Percentiles rank a stretch among this genome's conserved stretches.
Evolutionary conservation across 2,888 invertebrate species (phyloP).

Genomic region (Druceiella hillmani): DNA sequence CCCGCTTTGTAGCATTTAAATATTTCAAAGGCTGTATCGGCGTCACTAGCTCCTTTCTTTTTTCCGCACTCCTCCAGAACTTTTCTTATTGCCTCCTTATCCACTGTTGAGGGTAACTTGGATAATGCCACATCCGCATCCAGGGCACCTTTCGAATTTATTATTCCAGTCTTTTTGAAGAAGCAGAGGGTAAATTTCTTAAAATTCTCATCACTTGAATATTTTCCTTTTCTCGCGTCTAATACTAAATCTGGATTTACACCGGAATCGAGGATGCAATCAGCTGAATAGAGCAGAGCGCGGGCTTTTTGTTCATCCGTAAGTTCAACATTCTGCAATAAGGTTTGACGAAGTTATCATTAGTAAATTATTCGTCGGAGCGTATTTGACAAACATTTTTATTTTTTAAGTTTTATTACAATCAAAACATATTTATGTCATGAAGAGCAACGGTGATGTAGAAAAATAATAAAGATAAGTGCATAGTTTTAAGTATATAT

Average conservation of each 20-base stretch:
- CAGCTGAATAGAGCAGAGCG: too few species aligned
- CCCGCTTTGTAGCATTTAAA: conserved; percentile 42
- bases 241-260: conserved; percentile 26
- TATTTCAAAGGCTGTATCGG: conserved; percentile 39
- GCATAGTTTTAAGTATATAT: too few species aligned
- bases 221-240: conserved; percentile 37
- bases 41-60: conserved; percentile 35
- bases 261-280: too few species aligned
- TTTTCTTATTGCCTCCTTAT: conserved; percentile 35
- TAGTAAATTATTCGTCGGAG: too few species aligned
- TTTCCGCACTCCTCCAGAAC: conserved; percentile 38
- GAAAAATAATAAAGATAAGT: too few species aligned
- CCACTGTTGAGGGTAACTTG: conserved; percentile 37
- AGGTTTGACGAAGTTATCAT: too few species aligned
- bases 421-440: too few species aligned
- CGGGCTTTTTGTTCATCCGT: too few species aligned
- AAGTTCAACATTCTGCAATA: too few species aligned
- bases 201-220: conserved; percentile 37
- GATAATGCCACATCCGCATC: conserved; percentile 38
- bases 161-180: conserved; percentile 39
- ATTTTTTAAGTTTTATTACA: too few species aligned
- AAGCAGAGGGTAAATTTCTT: conserved; percentile 46
- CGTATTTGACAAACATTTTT: too few species aligned
- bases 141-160: conserved; percentile 35
- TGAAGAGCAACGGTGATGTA: too few species aligned